Evolutionary conservation across 2,888 invertebrate species (phyloP), one percentile per base, ranked within the genome.

Genomic region (Chouioia cunea): DNA sequence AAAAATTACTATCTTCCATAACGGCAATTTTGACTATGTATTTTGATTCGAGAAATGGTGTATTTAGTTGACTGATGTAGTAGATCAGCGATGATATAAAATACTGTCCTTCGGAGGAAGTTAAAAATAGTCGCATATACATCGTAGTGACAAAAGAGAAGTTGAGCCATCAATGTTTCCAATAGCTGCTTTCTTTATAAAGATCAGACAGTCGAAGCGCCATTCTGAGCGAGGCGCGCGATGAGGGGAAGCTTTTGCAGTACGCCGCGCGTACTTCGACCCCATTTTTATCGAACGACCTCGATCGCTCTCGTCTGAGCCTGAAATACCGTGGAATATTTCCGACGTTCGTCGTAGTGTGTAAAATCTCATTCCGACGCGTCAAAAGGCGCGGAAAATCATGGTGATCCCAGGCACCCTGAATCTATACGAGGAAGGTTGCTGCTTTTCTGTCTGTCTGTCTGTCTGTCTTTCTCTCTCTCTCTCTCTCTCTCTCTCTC

Each of bases 201-300:
- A 22, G 46, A 46, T 56, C 43, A 56, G 12, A 56, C 20, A 52
- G 52, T 20, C 22, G 20, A 10, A 52, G 52, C 22, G 52, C 52
- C 52, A 52, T 52, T 52, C 22, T 20, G 52, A 14, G 20, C 22
- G 20, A 52, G 52, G 1, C 48, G 8, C 52, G 18, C 52, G 52
- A 22, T 20, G 52, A 27, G 27, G 27, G 27, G 27, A 3, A 27
- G 27, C 27, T 27, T 27, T 27, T n/a, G n/a, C 36, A 36, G 50
- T 36, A 15, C 59, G 43, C 8, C 6, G 36, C 58, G 52, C 48
- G 56, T 50, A 60, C 60, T 56, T 65, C 48, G 52, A 63, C 57
- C 52, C 62, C 46, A 69, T 67, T 75, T 75, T 74, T 76, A 75
- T 78, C 71, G 76, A 76, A 77, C 77, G 74, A 77, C 76, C 76